A percentile compares a stretch with the other conserved stretches of the same genome.
Conservation (phyloP, 2,888 invertebrate species). For the Andrena bucephala region DNA sequence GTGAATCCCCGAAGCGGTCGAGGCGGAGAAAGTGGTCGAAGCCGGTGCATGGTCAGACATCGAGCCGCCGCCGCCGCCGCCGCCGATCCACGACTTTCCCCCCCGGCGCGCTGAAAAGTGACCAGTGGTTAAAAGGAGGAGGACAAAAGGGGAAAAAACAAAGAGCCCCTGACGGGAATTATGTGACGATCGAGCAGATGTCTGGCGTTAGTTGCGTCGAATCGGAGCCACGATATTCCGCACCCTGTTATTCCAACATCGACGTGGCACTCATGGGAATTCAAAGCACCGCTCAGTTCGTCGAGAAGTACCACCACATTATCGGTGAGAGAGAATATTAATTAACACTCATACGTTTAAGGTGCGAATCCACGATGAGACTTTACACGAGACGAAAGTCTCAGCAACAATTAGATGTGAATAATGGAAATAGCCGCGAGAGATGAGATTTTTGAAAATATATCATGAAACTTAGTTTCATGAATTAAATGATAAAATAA, state of each 20-base stretch:
- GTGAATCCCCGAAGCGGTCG: conserved; percentile 31
- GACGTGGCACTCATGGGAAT: conserved; percentile 85
- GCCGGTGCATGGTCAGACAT: conserved; percentile 59
- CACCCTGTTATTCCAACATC: conserved; percentile 73
- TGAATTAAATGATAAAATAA: no score
- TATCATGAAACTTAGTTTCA: no score
- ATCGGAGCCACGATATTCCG: conserved; percentile 71
- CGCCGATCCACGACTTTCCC: conserved; percentile 3
- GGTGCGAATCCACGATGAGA: no score
- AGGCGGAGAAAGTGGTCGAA: conserved; percentile 61
- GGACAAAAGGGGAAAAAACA: background rate
- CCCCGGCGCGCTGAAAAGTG: conserved; percentile 24
- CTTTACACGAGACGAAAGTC: no score
- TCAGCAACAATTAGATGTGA: no score
- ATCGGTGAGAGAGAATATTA: conserved; percentile 74
- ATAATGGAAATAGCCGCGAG: no score
- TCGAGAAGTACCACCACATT: conserved; percentile 84
- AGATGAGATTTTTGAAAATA: no score
- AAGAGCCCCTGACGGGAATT: conserved; percentile 32
- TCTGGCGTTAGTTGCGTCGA: conserved; percentile 74
- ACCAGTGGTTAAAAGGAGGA: conserved; percentile 21
- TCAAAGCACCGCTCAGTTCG: conserved; percentile 84
- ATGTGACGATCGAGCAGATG: conserved; percentile 72
- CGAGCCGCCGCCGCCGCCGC: conserved; percentile 7
- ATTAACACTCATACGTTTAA: background rate